Percentiles rank a stretch among this genome's conserved stretches.
Conservation (phyloP, 2,113 vertebrate species). For the Atrichornis clamosus region DNA sequence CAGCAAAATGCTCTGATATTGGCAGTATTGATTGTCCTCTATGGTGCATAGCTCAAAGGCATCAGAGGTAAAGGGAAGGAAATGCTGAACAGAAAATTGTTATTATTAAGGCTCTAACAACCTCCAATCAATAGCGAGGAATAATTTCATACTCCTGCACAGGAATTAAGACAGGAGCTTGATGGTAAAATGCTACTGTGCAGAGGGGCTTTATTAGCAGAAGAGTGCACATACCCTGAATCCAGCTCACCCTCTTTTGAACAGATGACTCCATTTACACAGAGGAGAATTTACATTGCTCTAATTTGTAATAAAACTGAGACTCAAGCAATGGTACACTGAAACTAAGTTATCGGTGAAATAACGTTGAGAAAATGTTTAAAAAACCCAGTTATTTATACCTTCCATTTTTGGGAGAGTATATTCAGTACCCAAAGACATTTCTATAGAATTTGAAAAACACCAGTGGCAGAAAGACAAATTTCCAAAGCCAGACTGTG, state of each 20-base stretch:
- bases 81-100: conserved; percentile 42
- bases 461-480: conserved; percentile 48
- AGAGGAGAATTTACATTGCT: conserved; percentile 23
- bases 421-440: conserved; percentile 31
- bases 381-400: neutral
- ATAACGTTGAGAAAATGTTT: conserved; percentile 36
- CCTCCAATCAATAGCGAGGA: conserved; percentile 64
- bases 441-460: conserved; percentile 57
- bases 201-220: conserved; percentile 12
- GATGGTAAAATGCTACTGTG: conserved; percentile 10
- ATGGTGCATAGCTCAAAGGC: conserved; percentile 29
- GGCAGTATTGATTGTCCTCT: conserved; percentile 53
- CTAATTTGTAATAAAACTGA: conserved; percentile 24
- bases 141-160: conserved; percentile 57
- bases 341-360: conserved; percentile 10
- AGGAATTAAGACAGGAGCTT: conserved; percentile 33
- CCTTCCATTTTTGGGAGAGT: conserved; percentile 8
- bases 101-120: conserved; percentile 57
- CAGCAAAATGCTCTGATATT: conserved; percentile 35
- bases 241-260: conserved; percentile 18
- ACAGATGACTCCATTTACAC: neutral
- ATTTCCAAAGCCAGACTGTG: conserved; percentile 45
- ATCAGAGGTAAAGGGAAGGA: conserved; percentile 45
- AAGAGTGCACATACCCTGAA: conserved; percentile 4
- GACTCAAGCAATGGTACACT: neutral